phyloP scores from a whole-genome alignment of 2,888 invertebrate genomes.

The Melolontha melolontha region DNA sequence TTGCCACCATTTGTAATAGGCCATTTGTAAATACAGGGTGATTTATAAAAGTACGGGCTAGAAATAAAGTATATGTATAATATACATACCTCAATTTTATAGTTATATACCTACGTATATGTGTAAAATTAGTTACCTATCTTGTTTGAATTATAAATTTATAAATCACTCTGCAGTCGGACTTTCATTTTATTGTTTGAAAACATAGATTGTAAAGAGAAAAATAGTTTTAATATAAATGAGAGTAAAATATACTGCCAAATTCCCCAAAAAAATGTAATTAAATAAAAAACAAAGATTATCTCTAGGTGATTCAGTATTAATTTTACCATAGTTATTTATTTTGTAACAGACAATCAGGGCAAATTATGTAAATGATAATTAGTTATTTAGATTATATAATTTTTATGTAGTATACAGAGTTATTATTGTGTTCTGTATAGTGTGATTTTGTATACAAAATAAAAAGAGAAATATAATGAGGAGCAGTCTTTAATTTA shows the following conservation, averaged over 20 bases:
- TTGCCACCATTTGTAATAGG: background rate
- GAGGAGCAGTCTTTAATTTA: constrained; percentile 3
- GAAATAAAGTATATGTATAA: constrained; percentile 10
- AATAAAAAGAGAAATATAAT: constrained; percentile 33
- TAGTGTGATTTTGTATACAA: constrained; percentile 51
- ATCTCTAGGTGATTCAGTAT: constrained; percentile 42
- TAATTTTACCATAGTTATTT: constrained; percentile 39
- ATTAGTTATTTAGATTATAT: constrained; percentile 28
- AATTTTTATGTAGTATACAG: constrained; percentile 45
- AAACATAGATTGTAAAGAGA: constrained; percentile 13
- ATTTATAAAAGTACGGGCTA: constrained; percentile 25
- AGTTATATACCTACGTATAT: constrained; percentile 22
- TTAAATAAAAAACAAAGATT: constrained; percentile 21
- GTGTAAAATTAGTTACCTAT: background rate
- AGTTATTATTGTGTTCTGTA: constrained; percentile 48
- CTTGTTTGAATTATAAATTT: constrained; percentile 2
- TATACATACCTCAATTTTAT: constrained; percentile 33
- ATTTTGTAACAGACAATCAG: constrained; percentile 46
- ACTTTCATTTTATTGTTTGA: background rate
- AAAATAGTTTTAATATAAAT: constrained; percentile 35
- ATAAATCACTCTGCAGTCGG: constrained; percentile 27
- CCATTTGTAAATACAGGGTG: constrained; percentile 29
- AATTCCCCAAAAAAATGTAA: constrained; percentile 31
- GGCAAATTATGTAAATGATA: constrained; percentile 39
- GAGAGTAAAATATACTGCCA: constrained; percentile 44